A percentile compares a stretch with the other conserved stretches of the same genome.
Evolutionary conservation across 1,140 invertebrate species (phyloP).

Genomic region (Pogonomyrmex californicus): DNA sequence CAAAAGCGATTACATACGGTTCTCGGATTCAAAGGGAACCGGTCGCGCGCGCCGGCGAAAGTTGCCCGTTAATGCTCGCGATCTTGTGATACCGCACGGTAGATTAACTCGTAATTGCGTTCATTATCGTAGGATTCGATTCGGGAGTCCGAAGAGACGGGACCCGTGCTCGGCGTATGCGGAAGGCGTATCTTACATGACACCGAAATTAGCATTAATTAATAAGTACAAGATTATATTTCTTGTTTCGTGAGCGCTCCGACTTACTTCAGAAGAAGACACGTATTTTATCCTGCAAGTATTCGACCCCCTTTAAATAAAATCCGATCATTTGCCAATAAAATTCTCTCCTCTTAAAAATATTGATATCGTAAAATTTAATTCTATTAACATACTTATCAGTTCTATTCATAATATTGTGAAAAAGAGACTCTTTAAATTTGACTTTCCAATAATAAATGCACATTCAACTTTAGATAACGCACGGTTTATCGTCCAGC

Average conservation of each 20-base stretch:
- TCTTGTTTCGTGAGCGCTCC: conserved; percentile 15
- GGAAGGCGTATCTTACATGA: conserved; percentile 44
- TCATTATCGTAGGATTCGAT: conserved; percentile 74
- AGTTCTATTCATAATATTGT: not conserved
- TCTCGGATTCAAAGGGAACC: conserved; percentile 74
- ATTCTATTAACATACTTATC: not conserved
- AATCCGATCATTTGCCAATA: conserved; percentile 5
- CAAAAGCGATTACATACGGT: conserved; percentile 63
- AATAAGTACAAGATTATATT: conserved; percentile 50
- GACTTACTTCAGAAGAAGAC: not conserved
- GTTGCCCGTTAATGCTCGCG: conserved; percentile 68
- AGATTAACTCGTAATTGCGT: conserved; percentile 77
- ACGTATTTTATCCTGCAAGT: conserved; percentile 9
- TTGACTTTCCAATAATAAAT: not conserved
- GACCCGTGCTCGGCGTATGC: not conserved
- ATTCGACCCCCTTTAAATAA: not conserved
- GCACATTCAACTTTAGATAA: not conserved
- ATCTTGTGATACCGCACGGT: conserved; percentile 64
- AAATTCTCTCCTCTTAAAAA: not conserved
- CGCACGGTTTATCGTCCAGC: not conserved
- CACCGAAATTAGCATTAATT: conserved; percentile 53
- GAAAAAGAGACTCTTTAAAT: not conserved
- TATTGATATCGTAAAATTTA: conserved; percentile 10
- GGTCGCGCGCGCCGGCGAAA: conserved; percentile 73
- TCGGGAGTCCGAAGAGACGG: conserved; percentile 35